phyloP scores from a whole-genome alignment of 2,113 vertebrate genomes.

The Coryphaenoides rupestris region DNA sequence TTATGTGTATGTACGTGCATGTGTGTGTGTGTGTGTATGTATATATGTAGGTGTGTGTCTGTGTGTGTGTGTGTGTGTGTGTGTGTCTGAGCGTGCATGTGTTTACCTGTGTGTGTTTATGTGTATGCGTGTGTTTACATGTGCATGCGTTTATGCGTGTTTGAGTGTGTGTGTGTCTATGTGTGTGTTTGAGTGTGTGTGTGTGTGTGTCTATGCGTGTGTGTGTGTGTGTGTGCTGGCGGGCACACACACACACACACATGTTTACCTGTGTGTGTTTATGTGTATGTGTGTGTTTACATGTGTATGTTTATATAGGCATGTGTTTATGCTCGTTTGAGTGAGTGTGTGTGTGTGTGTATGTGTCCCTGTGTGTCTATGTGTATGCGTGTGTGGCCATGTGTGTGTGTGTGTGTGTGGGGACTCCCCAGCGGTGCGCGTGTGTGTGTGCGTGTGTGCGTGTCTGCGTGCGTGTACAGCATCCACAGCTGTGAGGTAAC shows the following conservation, averaged over 20 bases:
- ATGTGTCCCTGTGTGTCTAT: no score
- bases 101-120: no score
- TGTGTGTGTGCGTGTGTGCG: conserved; percentile 26
- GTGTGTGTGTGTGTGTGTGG: conserved; percentile 1
- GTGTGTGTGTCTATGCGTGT: conserved; percentile 25
- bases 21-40: no score
- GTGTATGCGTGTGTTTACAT: not conserved
- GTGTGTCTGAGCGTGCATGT: no score
- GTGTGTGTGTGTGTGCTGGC: conserved; percentile 44
- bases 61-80: no score
- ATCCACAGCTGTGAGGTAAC: conserved; percentile 66
- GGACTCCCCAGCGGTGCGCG: no score
- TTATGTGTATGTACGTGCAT: not conserved
- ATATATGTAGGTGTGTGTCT: no score
- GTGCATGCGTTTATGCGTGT: no score
- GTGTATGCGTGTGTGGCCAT: no score
- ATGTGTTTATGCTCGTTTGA: no score
- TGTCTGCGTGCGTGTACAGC: conserved; percentile 44
- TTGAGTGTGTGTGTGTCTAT: not conserved
- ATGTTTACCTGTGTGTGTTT: not conserved
- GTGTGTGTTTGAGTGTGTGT: conserved; percentile 13
- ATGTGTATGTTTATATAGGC: not conserved
- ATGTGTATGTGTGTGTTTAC: not conserved
- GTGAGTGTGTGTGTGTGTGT: no score
- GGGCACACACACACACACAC: no score